Evolutionary conservation across 2,113 vertebrate genomes (phyloP).

Genomic region (Calidris pugnax): DNA sequence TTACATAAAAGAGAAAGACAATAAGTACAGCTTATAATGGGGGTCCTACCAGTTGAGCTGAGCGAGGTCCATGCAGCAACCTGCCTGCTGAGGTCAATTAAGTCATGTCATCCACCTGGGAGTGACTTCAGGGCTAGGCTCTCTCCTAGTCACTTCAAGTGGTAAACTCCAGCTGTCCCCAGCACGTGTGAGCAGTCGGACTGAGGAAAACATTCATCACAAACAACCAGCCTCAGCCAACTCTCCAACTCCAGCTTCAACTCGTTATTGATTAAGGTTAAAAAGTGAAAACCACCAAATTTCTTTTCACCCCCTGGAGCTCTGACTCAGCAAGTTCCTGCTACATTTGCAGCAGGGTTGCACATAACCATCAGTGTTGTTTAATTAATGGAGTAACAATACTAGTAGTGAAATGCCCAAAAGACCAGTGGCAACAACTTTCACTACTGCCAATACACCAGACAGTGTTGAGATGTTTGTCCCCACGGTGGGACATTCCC

Average conservation of each 20-base stretch:
- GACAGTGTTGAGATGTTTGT: neutral
- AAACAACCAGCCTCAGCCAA: neutral
- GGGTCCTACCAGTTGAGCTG: neutral
- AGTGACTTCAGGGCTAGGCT: neutral
- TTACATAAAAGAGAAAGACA: neutral
- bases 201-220: neutral
- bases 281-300: neutral
- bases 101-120: neutral
- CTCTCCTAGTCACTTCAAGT: neutral
- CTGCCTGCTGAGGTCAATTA: neutral
- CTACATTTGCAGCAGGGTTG: neutral
- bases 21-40: neutral
- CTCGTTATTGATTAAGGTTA: neutral
- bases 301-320: neutral
- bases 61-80: neutral
- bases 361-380: too few relatives aligned
- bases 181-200: neutral
- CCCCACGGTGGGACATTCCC: accelerated
- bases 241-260: neutral
- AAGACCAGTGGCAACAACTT: neutral
- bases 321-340: neutral
- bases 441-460: neutral
- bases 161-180: neutral
- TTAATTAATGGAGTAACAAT: neutral
- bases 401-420: neutral